Base-by-base conservation (phyloP, 2,113 vertebrate genomes). In the Phainopepla nitens region DNA sequence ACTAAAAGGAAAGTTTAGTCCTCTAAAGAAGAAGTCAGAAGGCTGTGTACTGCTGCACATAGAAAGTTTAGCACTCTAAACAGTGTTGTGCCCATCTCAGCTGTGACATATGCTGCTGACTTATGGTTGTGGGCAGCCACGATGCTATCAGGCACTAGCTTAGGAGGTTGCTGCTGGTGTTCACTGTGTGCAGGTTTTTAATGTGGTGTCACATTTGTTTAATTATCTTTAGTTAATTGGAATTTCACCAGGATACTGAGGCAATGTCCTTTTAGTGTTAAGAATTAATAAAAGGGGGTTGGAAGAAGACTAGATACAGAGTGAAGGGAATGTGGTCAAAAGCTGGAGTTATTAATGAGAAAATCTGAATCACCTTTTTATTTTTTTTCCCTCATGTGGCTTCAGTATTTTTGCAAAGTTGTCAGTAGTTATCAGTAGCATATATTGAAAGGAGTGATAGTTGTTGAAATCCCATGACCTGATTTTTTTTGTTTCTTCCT, bases 391-490 rank as follows among this genome's bases (percentile, higher is more conserved):
- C 11, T 60, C 16, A 6, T 93, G 91, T 56, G 89, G 84, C 93
- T 82, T 62, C 94, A 96, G 57, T 97, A 97, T 97, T 97, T 96
- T 81, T 96, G 89, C 92, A 96, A 97, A 98, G 90, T 84, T 96
- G 82, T 96, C 90, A 91, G 97, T 97, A 97, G 96, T 96, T 98
- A 96, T 93, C 85, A 92, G 96, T 94, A 75, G 75, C 62, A 64
- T 92, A 70, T 91, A 90, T 41, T 97, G 97, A 97, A 97, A 95
- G 65, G 91, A 96, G 92, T 49, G 86, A 77, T 50, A 51, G 50
- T 56, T 70, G 21, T 92, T 66, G 15, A 81, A 89, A 81, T 80
- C 92, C 96, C 96, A 57, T 96, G 96, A 96, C 97, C 94, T 96
- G 91, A 90, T 97, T 97, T 97, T 98, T 49, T 71, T 44, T 84